phyloP scores from a whole-genome alignment of 2,888 invertebrate genomes.

The Anoncus sp. region DNA sequence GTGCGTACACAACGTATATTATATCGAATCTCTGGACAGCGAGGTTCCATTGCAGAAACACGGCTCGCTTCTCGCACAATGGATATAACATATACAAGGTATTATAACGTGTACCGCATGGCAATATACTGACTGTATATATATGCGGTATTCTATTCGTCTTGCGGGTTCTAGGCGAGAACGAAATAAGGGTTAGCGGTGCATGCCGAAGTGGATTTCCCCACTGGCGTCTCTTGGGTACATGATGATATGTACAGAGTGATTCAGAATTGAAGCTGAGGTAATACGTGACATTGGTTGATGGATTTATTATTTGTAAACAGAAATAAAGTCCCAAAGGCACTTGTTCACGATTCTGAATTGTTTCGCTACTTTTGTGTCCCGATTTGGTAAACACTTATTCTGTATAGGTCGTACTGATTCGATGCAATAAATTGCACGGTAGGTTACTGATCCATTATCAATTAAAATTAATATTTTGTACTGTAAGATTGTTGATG shows the following conservation, averaged over 20 bases:
- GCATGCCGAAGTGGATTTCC: conserved; percentile 75
- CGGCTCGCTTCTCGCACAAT: conserved; percentile 55
- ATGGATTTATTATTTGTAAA: not conserved
- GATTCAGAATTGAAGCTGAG: conserved; percentile 34
- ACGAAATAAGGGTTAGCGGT: conserved; percentile 77
- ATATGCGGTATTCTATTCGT: conserved; percentile 56
- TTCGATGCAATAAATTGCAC: not conserved
- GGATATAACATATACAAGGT: conserved; percentile 44
- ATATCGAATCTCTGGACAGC: conserved; percentile 56
- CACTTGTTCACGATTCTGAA: not conserved
- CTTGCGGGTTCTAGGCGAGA: conserved; percentile 59
- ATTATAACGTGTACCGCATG: conserved; percentile 58
- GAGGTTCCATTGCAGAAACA: conserved; percentile 40
- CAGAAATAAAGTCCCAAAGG: not conserved
- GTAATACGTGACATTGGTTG: not conserved
- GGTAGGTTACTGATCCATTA: no score
- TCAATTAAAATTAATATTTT: no score
- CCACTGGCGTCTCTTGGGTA: conserved; percentile 32
- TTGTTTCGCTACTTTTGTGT: not conserved
- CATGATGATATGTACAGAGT: conserved; percentile 43
- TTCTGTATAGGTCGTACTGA: not conserved
- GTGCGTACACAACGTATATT: conserved; percentile 46
- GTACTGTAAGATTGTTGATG: no score
- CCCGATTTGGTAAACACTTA: not conserved
- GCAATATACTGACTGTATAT: conserved; percentile 55